Evolutionary conservation across 2,888 invertebrate species (phyloP).

Genomic region (Orthosia gracilis): DNA sequence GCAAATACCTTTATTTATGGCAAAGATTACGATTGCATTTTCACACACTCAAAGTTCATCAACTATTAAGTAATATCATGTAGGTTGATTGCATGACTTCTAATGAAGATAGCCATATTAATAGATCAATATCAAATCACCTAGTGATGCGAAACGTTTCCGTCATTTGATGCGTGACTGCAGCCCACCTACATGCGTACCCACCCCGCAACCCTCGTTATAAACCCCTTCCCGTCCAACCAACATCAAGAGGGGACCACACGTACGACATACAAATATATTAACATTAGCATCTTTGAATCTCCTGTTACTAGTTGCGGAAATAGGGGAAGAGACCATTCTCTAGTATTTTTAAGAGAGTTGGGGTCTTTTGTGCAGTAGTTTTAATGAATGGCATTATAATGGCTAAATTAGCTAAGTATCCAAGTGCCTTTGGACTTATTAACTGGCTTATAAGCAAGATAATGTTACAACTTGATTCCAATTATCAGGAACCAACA

Average conservation of each 20-base stretch:
- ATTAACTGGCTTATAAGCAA: neutral
- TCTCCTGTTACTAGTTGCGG: conserved; percentile 35
- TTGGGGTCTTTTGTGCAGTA: neutral
- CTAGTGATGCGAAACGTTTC: conserved; percentile 36
- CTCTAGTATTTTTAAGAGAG: neutral
- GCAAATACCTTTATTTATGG: neutral
- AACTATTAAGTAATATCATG: no score
- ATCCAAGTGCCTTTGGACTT: neutral
- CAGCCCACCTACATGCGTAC: conserved; percentile 19
- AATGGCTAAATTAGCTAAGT: neutral
- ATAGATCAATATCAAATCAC: conserved; percentile 4
- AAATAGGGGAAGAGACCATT: conserved; percentile 2
- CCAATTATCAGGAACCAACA: no score
- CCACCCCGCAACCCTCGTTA: conserved; percentile 45
- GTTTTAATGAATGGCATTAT: neutral
- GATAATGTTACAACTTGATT: no score
- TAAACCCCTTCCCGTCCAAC: conserved; percentile 27
- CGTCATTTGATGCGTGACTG: conserved; percentile 39
- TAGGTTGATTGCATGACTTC: neutral
- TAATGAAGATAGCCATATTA: neutral
- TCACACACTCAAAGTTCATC: neutral
- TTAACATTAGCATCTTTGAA: conserved; percentile 30
- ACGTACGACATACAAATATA: conserved; percentile 16
- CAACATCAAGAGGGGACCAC: conserved; percentile 43
- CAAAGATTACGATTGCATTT: no score